A percentile compares a stretch with the other conserved stretches of the same genome.
Conservation (phyloP, 2,888 invertebrate genomes). For the Holacanthella duospinosa region DNA sequence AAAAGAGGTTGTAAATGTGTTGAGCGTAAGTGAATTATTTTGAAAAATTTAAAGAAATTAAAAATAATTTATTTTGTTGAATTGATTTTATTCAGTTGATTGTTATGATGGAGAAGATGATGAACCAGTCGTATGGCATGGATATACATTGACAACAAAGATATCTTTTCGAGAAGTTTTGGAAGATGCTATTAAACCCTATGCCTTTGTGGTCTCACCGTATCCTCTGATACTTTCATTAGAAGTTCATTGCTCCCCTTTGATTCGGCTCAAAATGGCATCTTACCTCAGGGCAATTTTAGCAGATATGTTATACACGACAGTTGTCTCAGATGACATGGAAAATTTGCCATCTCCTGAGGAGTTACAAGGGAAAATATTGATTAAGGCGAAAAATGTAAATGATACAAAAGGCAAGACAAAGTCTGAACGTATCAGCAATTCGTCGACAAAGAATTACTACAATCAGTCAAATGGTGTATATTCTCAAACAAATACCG, state of each 20-base stretch:
- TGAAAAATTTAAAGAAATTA: too few species aligned
- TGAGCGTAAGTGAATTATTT: slow-evolving; percentile 51
- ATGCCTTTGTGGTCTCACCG: slow-evolving; percentile 44
- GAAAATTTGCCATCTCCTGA: slow-evolving; percentile 45
- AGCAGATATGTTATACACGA: slow-evolving; percentile 41
- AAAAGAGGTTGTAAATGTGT: slow-evolving; percentile 50
- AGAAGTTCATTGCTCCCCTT: slow-evolving; percentile 46
- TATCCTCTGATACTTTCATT: slow-evolving; percentile 46
- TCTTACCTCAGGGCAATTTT: slow-evolving; percentile 42
- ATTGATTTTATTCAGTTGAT: slow-evolving; percentile 46
- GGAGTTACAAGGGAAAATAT: slow-evolving; percentile 43
- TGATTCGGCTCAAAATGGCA: slow-evolving; percentile 44
- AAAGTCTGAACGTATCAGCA: too few species aligned
- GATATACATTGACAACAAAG: slow-evolving; percentile 46
- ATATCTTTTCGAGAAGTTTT: slow-evolving; percentile 44
- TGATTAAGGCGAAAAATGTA: slow-evolving; percentile 46
- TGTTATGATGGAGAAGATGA: slow-evolving; percentile 49
- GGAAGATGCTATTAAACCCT: slow-evolving; percentile 43
- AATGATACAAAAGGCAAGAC: too few species aligned
- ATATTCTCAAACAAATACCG: too few species aligned
- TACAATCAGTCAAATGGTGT: too few species aligned
- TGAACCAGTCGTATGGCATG: slow-evolving; percentile 51
- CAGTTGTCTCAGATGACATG: slow-evolving; percentile 41
- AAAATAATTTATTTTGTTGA: not conserved
- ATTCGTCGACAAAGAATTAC: too few species aligned